phyloP scores from a whole-genome alignment of 2,797 vertebrate species.

The Gambelia wislizenii region DNA sequence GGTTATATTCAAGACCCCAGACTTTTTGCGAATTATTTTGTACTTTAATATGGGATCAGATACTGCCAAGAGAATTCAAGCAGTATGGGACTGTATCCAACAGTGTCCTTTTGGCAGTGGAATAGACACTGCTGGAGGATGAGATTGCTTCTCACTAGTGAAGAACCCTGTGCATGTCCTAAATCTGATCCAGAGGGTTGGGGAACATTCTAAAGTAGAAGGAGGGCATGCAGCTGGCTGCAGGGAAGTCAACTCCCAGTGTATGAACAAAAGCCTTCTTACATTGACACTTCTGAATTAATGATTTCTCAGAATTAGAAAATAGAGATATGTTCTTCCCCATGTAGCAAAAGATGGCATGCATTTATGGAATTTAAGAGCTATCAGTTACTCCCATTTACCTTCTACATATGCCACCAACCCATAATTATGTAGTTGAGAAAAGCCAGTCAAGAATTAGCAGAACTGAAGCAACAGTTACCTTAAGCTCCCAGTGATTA shows the following conservation, averaged over 20 bases:
- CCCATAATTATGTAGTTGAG: background rate
- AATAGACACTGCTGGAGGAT: background rate
- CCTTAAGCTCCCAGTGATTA: constrained; percentile 99
- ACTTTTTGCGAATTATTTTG: background rate
- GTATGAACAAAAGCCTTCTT: background rate
- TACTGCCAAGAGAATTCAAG: background rate
- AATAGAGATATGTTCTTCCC: background rate
- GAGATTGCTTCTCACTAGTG: background rate
- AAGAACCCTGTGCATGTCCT: background rate
- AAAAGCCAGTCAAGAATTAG: constrained; percentile 1
- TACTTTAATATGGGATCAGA: background rate
- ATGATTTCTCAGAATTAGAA: background rate
- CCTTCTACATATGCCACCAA: background rate
- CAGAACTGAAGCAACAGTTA: constrained; percentile 59
- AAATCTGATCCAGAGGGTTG: background rate
- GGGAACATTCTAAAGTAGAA: background rate
- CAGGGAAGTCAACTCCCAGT: background rate
- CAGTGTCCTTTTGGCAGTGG: background rate
- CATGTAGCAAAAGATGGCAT: background rate
- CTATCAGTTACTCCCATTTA: background rate
- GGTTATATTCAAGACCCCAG: background rate
- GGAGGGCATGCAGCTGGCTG: background rate
- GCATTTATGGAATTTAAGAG: background rate
- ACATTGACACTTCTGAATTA: too few species aligned
- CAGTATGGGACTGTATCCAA: background rate